Conservation (phyloP, 2,888 invertebrate genomes). For the Apoderus coryli region DNA sequence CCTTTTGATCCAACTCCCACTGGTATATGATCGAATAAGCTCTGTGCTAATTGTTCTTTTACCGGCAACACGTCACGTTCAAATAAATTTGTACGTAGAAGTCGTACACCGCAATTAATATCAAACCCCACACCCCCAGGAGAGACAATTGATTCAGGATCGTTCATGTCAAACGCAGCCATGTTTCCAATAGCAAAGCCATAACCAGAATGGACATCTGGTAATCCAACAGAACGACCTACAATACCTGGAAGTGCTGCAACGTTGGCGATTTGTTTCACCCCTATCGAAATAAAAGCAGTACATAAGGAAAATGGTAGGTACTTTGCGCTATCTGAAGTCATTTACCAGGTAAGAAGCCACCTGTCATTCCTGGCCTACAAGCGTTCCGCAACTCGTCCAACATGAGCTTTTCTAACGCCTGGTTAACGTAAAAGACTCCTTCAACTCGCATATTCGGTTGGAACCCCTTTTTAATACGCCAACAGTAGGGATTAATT, state of each 20-base stretch:
- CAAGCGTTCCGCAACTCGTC: slow-evolving; percentile 89
- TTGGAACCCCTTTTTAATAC: slow-evolving; percentile 96
- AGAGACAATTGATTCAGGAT: slow-evolving; percentile 86
- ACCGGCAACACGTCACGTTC: slow-evolving; percentile 88
- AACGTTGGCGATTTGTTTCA: slow-evolving; percentile 98
- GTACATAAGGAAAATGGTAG: too few species aligned
- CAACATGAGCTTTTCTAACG: slow-evolving; percentile 89
- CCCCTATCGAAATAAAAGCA: too few species aligned
- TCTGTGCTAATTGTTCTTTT: slow-evolving; percentile 92
- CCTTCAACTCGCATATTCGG: slow-evolving; percentile 99
- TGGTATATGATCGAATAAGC: slow-evolving; percentile 97
- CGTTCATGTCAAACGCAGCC: slow-evolving; percentile 94
- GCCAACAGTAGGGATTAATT: slow-evolving; percentile 71
- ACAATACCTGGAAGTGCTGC: slow-evolving; percentile 97
- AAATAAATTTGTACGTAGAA: slow-evolving; percentile 85
- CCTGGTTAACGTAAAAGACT: slow-evolving; percentile 86
- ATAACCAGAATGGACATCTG: slow-evolving; percentile 97
- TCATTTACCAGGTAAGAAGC: slow-evolving; percentile 97
- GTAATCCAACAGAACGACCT: slow-evolving; percentile 78
- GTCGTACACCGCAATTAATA: slow-evolving; percentile 89
- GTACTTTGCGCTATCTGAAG: too few species aligned
- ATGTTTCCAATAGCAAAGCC: slow-evolving; percentile 99
- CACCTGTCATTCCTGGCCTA: slow-evolving; percentile 79
- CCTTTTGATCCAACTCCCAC: slow-evolving; percentile 99
- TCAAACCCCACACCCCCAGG: slow-evolving; percentile 90